Evolutionary conservation across 1,140 invertebrate genomes (phyloP), one percentile per base, ranked within the genome.

Genomic region (Macrotrachela quadricornifera): DNA sequence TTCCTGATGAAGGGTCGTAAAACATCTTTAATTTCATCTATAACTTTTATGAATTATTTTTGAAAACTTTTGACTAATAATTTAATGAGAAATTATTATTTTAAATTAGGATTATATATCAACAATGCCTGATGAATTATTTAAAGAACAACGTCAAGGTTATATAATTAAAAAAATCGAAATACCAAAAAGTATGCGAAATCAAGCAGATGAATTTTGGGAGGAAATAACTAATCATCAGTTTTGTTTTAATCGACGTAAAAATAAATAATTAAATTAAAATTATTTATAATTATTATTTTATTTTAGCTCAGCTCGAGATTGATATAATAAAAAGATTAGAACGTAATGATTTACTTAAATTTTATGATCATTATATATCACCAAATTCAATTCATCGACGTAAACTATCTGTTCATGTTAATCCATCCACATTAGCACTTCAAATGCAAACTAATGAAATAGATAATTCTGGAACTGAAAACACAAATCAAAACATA

Each of bases 221-320:
- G 65, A 64, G 17, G 91, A 96, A 74, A 94, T 95, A 51, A 69
- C 72, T 10, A 71, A 75, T 1, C 81, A 87, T 61, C 80, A 86
- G 56, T 95, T 91, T 69, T 82, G 90, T 67, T 96, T 95, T 70
- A 82, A 90, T 61, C 74, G 87, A 59, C 67, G 71, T 73, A 58
- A 52, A 40, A 44, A 30, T 12, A 41, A 47, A 14, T 15, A 46
- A 37, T 21, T 40, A 46, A 36, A 15, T 12, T 49, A 10, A 38
- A 55, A 15, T 6, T 3, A 37, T n/a, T 30, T 36, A n/a, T n/a
- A n/a, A n/a, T n/a, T 13, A 21, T 6, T 9, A 21, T 57, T 39
- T 55, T 49, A 43, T 62, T 67, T 49, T 54, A 72, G 78, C 79
- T 43, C 77, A 81, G 56, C 74, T 83, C 14, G 87, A 94, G 72